A percentile compares a stretch with the other conserved stretches of the same genome.
Evolutionary conservation across 1,140 invertebrate species (phyloP).

Genomic region (Monochamus saltuarius): DNA sequence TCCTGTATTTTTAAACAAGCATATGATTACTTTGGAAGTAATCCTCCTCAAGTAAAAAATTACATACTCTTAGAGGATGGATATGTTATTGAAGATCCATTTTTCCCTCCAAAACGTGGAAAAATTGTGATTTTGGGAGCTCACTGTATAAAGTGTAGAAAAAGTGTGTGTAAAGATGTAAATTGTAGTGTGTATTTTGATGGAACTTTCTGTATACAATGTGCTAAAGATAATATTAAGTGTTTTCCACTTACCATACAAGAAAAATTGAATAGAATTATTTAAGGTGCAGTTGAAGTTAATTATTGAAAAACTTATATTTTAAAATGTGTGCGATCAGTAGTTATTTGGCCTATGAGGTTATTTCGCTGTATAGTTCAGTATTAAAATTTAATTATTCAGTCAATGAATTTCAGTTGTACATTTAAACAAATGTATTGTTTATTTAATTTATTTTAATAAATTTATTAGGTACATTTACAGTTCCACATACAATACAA

Average conservation of each 20-base stretch:
- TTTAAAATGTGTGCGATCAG: too few relatives aligned
- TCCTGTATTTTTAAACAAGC: slow-evolving; percentile 66
- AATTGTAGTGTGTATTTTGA: slow-evolving; percentile 80
- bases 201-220: slow-evolving; percentile 70
- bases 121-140: slow-evolving; percentile 74
- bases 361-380: too few relatives aligned
- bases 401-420: too few relatives aligned
- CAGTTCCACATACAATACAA: too few relatives aligned
- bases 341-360: too few relatives aligned
- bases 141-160: slow-evolving; percentile 69
- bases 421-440: too few relatives aligned
- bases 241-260: slow-evolving; percentile 60
- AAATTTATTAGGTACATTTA: too few relatives aligned
- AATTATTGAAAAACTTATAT: too few relatives aligned
- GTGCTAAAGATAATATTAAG: slow-evolving; percentile 61
- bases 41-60: slow-evolving; percentile 67
- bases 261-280: slow-evolving; percentile 46
- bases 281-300: too few relatives aligned
- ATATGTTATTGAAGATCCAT: slow-evolving; percentile 83
- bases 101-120: slow-evolving; percentile 65
- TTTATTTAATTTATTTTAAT: too few relatives aligned
- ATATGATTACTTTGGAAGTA: slow-evolving; percentile 71
- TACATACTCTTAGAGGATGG: slow-evolving; percentile 60
- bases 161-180: slow-evolving; percentile 67
- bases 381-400: too few relatives aligned